Percentiles rank a stretch among this genome's conserved stretches.
Evolutionary conservation across 30 jellyfish, hydroid and myxozoan species (phyloP).

Genomic region (Sanderia malayensis): DNA sequence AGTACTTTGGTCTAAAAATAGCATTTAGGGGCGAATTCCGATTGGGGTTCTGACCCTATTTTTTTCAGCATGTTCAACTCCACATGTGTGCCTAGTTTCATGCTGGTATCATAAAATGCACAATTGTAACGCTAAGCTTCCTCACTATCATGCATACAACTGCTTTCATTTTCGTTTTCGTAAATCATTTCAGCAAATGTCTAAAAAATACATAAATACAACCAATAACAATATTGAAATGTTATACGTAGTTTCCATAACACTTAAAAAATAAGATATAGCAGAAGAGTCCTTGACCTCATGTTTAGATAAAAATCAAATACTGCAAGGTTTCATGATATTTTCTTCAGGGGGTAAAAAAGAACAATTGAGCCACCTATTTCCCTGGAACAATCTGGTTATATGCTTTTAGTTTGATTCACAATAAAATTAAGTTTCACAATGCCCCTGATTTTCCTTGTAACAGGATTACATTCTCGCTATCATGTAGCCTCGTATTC

Average conservation of each 20-base stretch:
- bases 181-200: neutral
- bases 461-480: no score
- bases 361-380: constrained; percentile 1
- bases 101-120: no score
- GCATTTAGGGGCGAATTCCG: no score
- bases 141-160: neutral
- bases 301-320: neutral
- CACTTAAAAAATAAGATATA: neutral
- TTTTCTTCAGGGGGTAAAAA: neutral
- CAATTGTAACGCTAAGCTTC: no score
- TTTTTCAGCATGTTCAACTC: no score
- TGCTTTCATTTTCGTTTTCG: neutral
- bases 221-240: no score
- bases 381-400: constrained; percentile 4
- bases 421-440: neutral
- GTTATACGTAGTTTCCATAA: neutral
- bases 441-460: constrained; percentile 4
- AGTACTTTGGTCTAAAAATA: no score
- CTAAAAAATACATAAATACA: neutral
- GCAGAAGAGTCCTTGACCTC: constrained; percentile 4
- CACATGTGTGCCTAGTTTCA: no score
- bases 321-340: constrained; percentile 1
- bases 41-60: no score
- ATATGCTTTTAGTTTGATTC: neutral
- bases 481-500: no score